Base-by-base conservation (phyloP, 2,797 vertebrate genomes). In the Geotrypetes seraphini region DNA sequence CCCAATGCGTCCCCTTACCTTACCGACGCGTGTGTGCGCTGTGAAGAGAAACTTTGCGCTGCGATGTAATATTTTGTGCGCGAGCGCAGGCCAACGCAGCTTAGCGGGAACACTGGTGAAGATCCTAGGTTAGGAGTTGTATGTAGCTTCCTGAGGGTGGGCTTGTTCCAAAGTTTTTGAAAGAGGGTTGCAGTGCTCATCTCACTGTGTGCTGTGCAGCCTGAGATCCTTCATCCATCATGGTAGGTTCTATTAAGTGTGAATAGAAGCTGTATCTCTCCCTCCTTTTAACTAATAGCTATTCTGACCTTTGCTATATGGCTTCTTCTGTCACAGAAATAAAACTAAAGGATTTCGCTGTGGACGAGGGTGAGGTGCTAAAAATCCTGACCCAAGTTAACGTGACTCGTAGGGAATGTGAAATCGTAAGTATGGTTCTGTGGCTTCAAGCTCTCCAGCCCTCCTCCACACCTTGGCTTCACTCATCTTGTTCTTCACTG, bases 371-470 rank as follows among this genome's bases (percentile, higher is more conserved):
- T 4, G 60, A 53, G 0, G 92, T 97, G 31, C 59, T 91, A 6
- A 71, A 86, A 57, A 97, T 97, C 58, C 77, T 97, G 36, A 97
- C 91, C 0, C 92, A 97, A 39, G 96, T 99, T 71, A 96, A 92
- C 1, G 86, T 99, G 48, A 87, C 86, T 15, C 81, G 87, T 31
- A 70, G 93, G 11, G 64, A 92, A 32, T 97, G 91, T 33, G 96
- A 99, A 53, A 95, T 97, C 0, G 96, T 97, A 60, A 37, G 87
- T 78, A 28, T 7, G 22, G 6, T 8, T 8, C n/a, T n/a, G n/a
- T n/a, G n/a, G n/a, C n/a, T n/a, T 12, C 12, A 12, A n/a, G n/a
- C n/a, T n/a, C 8, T n/a, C 5, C 5, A 3, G 5, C 11, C 7
- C 12, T 15, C 25, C 8, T 14, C 9, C 6, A 26, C 8, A 7